Percentiles rank a stretch among this genome's conserved stretches.
These are phyloP conservation scores for Blastobasis lacticolella DNA, from an alignment of 2,888 invertebrate genomes.

Conservation along the genomic window DNA sequence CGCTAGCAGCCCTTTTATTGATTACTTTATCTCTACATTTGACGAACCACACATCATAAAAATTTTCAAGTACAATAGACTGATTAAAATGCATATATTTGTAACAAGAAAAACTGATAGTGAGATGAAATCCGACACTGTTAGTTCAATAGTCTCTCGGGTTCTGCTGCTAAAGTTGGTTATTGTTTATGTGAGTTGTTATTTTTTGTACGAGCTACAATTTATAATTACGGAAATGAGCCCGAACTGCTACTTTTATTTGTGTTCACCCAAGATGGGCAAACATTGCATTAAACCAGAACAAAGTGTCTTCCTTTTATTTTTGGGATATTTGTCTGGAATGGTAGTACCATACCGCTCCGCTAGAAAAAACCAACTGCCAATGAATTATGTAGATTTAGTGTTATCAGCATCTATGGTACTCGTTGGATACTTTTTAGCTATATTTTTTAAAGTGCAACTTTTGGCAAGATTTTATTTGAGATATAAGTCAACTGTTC, in stretches of 20 bases:
- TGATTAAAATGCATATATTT: slow-evolving; percentile 30
- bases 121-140: slow-evolving; percentile 22
- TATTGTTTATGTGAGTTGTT: neutral
- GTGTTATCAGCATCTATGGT: slow-evolving; percentile 1
- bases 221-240: neutral
- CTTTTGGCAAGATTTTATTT: slow-evolving; percentile 38
- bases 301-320: neutral
- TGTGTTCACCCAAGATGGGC: neutral
- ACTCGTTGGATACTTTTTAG: slow-evolving; percentile 23
- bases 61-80: slow-evolving; percentile 32
- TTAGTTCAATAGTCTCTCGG: slow-evolving; percentile 15
- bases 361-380: too few relatives aligned
- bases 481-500: slow-evolving; percentile 26
- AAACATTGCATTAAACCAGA: neutral
- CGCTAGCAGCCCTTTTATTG: slow-evolving; percentile 41
- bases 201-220: neutral
- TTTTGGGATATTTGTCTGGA: neutral
- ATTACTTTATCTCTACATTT: slow-evolving; percentile 30
- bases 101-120: slow-evolving; percentile 23
- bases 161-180: neutral
- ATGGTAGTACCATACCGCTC: too few relatives aligned
- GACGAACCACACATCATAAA: slow-evolving; percentile 19
- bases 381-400: neutral
- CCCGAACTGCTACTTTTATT: neutral
- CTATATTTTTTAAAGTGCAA: slow-evolving; percentile 25